Conservation (phyloP, 1,140 invertebrate genomes). For the Drosophila pseudoobscura region DNA sequence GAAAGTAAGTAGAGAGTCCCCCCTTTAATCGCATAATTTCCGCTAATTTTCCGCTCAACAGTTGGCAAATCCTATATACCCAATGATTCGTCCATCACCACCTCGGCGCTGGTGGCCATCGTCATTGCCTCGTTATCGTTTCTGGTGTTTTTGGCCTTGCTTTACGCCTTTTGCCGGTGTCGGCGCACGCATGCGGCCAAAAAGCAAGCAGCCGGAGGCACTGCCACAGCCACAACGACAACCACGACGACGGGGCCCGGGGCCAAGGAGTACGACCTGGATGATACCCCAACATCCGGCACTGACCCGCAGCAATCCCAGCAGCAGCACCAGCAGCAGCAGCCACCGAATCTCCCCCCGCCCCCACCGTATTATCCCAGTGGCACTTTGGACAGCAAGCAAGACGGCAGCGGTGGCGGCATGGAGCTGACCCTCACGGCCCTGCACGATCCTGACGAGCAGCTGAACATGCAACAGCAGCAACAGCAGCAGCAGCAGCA, state of each 20-base stretch:
- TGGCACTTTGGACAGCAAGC: conserved; percentile 75
- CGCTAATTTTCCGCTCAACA: conserved; percentile 10
- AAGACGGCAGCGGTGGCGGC: conserved; percentile 51
- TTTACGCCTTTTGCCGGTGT: conserved; percentile 74
- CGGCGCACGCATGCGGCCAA: conserved; percentile 65
- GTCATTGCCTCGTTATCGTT: conserved; percentile 69
- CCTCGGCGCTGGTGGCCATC: conserved; percentile 76
- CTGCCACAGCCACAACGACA: conserved; percentile 5
- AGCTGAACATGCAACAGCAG: conserved; percentile 75
- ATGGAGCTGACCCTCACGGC: conserved; percentile 77
- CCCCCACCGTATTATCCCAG: conserved; percentile 76
- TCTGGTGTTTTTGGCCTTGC: conserved; percentile 58
- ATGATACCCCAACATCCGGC: conserved; percentile 52
- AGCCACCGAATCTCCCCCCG: conserved; percentile 43
- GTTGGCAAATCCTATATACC: conserved; percentile 79
- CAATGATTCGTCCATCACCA: conserved; percentile 64
- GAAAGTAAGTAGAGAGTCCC: conserved; percentile 87
- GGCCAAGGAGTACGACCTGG: conserved; percentile 73
- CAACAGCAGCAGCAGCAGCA: conserved; percentile 60
- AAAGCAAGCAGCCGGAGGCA: conserved; percentile 51
- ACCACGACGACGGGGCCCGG: conserved; percentile 10
- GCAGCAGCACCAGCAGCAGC: conserved; percentile 24
- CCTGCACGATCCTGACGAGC: conserved; percentile 76
- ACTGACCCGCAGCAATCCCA: conserved; percentile 16
- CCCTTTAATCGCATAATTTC: not conserved